A percentile compares a stretch with the other conserved stretches of the same genome.
Conservation (phyloP, 2,888 invertebrate genomes). For the Argyresthia albistria region DNA sequence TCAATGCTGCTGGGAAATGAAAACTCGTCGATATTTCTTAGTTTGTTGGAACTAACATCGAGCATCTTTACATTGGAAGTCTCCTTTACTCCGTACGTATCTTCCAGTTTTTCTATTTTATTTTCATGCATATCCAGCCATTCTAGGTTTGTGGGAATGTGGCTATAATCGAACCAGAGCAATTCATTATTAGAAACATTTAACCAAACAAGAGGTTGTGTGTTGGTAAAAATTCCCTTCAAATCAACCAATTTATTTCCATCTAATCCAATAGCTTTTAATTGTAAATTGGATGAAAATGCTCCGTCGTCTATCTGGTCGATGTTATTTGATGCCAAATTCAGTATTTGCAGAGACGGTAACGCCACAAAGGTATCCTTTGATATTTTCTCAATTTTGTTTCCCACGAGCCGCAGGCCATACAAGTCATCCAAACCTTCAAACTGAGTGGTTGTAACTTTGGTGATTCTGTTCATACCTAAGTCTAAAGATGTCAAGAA, state of each 20-base stretch:
- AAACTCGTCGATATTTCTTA: slow-evolving; percentile 77
- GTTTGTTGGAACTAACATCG: slow-evolving; percentile 81
- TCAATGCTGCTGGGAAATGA: slow-evolving; percentile 83
- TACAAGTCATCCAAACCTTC: slow-evolving; percentile 81
- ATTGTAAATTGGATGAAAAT: slow-evolving; percentile 80
- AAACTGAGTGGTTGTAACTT: slow-evolving; percentile 80
- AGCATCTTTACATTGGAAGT: slow-evolving; percentile 81
- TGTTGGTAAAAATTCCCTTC: slow-evolving; percentile 82
- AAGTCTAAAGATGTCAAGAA: slow-evolving; percentile 84
- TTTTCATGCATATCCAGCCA: slow-evolving; percentile 89
- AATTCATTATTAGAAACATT: slow-evolving; percentile 87
- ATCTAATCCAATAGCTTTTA: slow-evolving; percentile 83
- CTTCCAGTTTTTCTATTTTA: slow-evolving; percentile 81
- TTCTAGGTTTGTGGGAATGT: slow-evolving; percentile 81
- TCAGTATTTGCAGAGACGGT: slow-evolving; percentile 82
- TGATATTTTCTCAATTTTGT: slow-evolving; percentile 83
- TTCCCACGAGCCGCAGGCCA: slow-evolving; percentile 84
- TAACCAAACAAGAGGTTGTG: slow-evolving; percentile 82
- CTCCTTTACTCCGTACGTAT: slow-evolving; percentile 78
- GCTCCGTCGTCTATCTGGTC: slow-evolving; percentile 84
- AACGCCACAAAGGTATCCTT: slow-evolving; percentile 81
- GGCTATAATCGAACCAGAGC: slow-evolving; percentile 85
- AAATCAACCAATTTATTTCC: slow-evolving; percentile 84
- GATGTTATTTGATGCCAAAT: slow-evolving; percentile 85
- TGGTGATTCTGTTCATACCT: slow-evolving; percentile 84